phyloP scores from a whole-genome alignment of 2,113 vertebrate species.

The Periophthalmodon schlosseri region DNA sequence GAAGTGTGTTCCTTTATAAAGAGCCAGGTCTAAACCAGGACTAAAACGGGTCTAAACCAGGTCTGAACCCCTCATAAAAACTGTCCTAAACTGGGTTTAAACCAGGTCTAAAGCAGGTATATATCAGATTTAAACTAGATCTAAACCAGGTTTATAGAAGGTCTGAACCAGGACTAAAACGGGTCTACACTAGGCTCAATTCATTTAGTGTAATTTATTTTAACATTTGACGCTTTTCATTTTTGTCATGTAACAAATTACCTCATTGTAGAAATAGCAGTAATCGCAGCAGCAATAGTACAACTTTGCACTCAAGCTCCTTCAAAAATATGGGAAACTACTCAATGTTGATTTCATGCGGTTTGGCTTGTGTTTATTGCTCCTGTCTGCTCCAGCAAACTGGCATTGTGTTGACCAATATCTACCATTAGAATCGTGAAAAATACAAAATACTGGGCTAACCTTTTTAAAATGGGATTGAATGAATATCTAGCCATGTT shows the following conservation, averaged over 20 bases:
- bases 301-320: background rate
- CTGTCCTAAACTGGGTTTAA: background rate
- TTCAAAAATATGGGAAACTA: background rate
- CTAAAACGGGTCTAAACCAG: conserved; percentile 2
- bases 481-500: background rate
- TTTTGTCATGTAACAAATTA: background rate
- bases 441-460: background rate
- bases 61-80: conserved; percentile 1
- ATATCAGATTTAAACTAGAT: background rate
- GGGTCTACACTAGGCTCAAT: background rate
- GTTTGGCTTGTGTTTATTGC: background rate
- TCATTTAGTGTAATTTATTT: background rate
- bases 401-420: background rate
- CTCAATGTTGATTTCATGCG: background rate
- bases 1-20: background rate
- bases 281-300: background rate
- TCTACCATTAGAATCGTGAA: background rate
- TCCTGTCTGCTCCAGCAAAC: background rate
- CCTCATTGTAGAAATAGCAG: background rate
- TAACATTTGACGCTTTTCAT: background rate
- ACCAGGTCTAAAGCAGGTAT: background rate
- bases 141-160: background rate
- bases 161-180: background rate
- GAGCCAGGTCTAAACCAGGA: background rate
- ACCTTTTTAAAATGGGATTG: conserved; percentile 2